A percentile compares a stretch with the other conserved stretches of the same genome.
These are phyloP conservation scores for Anhinga rufa DNA, from an alignment of 2,113 vertebrate species.

Conservation along the genomic window DNA sequence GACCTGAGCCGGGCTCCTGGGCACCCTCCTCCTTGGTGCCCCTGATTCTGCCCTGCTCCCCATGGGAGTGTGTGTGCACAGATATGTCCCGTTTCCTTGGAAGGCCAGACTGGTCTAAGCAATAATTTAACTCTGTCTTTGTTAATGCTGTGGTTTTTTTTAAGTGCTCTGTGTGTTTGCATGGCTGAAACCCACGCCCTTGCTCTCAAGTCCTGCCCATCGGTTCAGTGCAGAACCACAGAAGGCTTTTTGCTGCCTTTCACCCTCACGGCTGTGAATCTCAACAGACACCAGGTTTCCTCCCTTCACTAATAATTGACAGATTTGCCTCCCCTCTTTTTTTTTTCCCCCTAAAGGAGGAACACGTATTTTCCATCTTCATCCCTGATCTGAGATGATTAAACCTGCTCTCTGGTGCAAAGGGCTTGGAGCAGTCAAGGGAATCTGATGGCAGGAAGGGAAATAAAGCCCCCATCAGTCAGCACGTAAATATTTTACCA, in stretches of 20 bases:
- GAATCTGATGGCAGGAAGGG: background rate
- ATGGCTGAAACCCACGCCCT: background rate
- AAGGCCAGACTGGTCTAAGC: background rate
- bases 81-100: background rate
- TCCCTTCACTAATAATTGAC: background rate
- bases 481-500: constrained; percentile 45
- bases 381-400: background rate
- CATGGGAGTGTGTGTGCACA: background rate
- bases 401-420: background rate
- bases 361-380: background rate
- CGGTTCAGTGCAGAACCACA: background rate
- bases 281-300: background rate
- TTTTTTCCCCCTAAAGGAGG: background rate
- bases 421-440: background rate
- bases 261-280: background rate
- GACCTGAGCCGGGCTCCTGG: background rate
- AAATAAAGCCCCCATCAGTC: background rate
- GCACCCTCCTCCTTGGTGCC: background rate
- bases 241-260: background rate
- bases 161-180: background rate
- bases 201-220: background rate
- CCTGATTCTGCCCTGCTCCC: background rate
- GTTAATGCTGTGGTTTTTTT: background rate
- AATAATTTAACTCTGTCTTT: background rate
- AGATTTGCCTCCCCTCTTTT: background rate